Percentiles rank a stretch among this genome's conserved stretches.
These are phyloP conservation scores for Pterocles gutturalis DNA, from an alignment of 2,113 vertebrate species.

Conservation along the genomic window DNA sequence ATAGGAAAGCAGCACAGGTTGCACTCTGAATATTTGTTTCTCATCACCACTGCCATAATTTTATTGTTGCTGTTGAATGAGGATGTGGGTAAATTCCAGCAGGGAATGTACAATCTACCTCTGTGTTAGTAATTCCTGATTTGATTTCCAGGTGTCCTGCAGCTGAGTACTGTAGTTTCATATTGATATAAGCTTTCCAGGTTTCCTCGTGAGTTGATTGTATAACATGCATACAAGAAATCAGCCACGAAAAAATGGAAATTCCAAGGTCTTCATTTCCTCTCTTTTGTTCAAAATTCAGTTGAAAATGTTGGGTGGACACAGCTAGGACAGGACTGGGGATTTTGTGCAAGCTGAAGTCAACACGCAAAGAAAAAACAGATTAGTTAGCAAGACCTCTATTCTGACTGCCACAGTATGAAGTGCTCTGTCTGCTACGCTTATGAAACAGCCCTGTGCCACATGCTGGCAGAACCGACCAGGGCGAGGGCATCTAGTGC, in stretches of 20 bases:
- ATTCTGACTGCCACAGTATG: neutral
- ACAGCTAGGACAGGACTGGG: neutral
- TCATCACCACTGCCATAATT: neutral
- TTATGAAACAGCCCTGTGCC: neutral
- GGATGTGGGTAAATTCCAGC: conserved; percentile 25
- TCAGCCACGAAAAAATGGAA: neutral
- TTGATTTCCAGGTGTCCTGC: conserved; percentile 29
- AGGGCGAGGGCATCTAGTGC: neutral
- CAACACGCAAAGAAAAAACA: neutral
- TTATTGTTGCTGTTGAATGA: neutral
- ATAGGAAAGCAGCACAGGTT: neutral
- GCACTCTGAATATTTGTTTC: conserved; percentile 1
- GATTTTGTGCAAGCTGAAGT: neutral
- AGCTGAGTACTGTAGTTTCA: neutral
- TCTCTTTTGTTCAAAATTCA: neutral
- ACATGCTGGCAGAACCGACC: neutral
- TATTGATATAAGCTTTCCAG: neutral
- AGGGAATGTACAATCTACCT: neutral
- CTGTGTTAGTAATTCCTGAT: conserved; percentile 23
- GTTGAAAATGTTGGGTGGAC: neutral
- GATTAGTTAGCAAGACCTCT: neutral
- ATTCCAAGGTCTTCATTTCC: neutral
- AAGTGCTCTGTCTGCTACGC: neutral
- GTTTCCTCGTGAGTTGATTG: neutral
- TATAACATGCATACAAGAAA: neutral